Conservation (phyloP, 2,113 vertebrate genomes). For the Egretta garzetta region DNA sequence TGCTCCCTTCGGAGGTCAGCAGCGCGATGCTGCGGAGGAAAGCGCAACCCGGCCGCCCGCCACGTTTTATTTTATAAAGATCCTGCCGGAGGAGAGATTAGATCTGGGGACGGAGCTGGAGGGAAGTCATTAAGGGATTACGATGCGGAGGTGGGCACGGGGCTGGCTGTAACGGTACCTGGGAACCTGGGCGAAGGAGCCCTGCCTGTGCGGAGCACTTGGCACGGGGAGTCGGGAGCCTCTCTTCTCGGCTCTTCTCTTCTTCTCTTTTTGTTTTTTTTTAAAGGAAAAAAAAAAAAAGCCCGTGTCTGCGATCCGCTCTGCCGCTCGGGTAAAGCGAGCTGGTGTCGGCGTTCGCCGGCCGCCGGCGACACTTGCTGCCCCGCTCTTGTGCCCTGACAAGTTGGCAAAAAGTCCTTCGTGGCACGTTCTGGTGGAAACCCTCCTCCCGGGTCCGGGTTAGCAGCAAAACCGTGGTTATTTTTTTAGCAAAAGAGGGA, state of each 20-base stretch:
- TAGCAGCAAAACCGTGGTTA: neutral
- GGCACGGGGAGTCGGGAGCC: neutral
- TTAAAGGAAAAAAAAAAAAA: rapidly evolving
- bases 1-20: neutral
- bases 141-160: neutral
- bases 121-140: neutral
- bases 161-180: neutral
- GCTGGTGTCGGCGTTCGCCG: rapidly evolving
- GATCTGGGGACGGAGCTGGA: neutral
- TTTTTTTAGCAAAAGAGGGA: neutral
- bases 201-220: too few relatives aligned
- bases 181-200: rapidly evolving
- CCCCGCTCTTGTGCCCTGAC: neutral
- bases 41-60: neutral
- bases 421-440: neutral
- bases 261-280: rapidly evolving
- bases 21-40: neutral
- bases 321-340: neutral
- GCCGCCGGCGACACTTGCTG: neutral
- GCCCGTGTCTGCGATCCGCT: neutral
- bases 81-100: neutral
- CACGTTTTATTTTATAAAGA: neutral
- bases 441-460: neutral
- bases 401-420: neutral
- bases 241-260: neutral